Conservation (phyloP, 2,113 vertebrate genomes). For the Nettapus auritus region DNA sequence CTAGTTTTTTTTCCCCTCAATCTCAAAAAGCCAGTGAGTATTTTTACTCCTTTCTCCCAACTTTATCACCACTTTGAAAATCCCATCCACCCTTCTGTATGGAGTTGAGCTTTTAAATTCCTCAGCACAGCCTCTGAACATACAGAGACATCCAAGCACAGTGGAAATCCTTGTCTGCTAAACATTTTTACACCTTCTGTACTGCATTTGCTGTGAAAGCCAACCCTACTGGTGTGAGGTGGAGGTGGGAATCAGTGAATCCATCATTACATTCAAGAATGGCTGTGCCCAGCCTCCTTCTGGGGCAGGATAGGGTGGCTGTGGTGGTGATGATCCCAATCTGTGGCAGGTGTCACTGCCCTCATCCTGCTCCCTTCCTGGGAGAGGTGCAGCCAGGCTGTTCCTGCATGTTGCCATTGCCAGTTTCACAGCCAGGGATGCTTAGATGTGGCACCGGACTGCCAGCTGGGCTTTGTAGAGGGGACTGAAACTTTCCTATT, state of each 20-base stretch:
- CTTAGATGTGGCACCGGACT: neutral
- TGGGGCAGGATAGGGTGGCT: neutral
- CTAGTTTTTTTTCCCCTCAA: neutral
- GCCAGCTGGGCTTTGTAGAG: neutral
- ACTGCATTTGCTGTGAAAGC: neutral
- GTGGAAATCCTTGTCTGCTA: neutral
- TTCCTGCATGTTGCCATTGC: neutral
- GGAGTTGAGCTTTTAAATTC: neutral
- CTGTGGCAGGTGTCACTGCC: neutral
- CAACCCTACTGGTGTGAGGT: neutral
- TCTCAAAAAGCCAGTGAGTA: neutral
- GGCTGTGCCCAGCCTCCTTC: neutral
- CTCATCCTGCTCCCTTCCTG: accelerated
- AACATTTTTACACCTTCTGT: neutral
- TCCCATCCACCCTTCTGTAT: neutral
- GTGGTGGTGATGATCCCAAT: neutral
- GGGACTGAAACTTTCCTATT: neutral
- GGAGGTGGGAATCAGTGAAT: neutral
- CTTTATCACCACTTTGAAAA: neutral
- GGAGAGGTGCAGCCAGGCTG: accelerated
- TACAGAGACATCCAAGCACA: neutral
- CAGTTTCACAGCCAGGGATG: accelerated
- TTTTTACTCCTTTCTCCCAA: neutral
- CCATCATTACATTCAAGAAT: neutral
- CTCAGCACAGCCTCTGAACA: neutral